These are phyloP conservation scores for Clarias laeviceps DNA, from an alignment of 2,797 vertebrate genomes.

Conservation along the genomic window DNA sequence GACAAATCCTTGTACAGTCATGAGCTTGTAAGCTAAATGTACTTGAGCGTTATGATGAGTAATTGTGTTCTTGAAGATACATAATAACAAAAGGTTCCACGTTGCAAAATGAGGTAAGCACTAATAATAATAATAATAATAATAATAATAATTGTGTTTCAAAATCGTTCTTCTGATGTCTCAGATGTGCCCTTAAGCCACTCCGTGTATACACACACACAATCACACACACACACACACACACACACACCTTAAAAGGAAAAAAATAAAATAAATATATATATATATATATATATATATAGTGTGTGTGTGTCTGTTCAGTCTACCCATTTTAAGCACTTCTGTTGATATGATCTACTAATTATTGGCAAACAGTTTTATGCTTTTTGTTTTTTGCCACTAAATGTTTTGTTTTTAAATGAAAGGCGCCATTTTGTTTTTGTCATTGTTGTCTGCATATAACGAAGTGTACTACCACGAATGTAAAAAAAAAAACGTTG, in stretches of 20 bases:
- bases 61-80: not conserved
- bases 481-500: constrained; percentile 6
- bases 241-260: not conserved
- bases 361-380: not conserved
- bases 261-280: not conserved
- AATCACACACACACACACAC: not conserved
- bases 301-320: too few relatives aligned
- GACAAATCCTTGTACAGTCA: too few relatives aligned
- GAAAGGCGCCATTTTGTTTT: not conserved
- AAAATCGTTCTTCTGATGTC: not conserved
- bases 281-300: not conserved
- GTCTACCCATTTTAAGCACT: constrained; percentile 21
- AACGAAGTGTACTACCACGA: not conserved
- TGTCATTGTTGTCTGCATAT: not conserved
- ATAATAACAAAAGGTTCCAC: not conserved
- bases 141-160: not conserved
- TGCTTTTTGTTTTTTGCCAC: not conserved
- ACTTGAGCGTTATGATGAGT: not conserved
- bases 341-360: not conserved
- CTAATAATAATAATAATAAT: not conserved
- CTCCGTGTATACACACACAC: not conserved
- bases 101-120: not conserved
- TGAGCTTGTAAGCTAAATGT: not conserved
- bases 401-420: constrained; percentile 1
- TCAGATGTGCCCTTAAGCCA: not conserved